phyloP scores from a whole-genome alignment of 2,113 vertebrate species.

The Leptosomus discolor region DNA sequence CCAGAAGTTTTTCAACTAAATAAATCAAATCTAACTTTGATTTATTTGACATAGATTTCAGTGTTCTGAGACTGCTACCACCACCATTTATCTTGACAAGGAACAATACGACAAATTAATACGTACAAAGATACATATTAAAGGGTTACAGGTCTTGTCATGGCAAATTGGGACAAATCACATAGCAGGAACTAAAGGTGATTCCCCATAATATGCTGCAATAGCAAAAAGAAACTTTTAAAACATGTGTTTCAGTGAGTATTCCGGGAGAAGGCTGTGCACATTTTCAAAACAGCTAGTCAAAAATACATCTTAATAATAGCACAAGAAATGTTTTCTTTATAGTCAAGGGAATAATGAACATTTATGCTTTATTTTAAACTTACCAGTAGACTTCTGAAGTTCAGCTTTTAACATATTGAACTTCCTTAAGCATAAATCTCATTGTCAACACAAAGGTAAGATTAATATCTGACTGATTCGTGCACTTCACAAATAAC shows the following conservation, averaged over 20 bases:
- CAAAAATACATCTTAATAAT: neutral
- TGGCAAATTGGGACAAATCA: constrained; percentile 14
- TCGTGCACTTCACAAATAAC: neutral
- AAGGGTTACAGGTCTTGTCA: constrained; percentile 42
- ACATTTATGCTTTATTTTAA: neutral
- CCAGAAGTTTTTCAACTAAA: neutral
- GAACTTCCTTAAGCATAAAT: constrained; percentile 12
- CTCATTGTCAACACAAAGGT: neutral
- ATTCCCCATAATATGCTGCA: neutral
- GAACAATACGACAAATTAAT: neutral
- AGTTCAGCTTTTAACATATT: neutral
- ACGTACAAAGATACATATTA: neutral
- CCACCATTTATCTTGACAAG: neutral
- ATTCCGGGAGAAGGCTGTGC: neutral
- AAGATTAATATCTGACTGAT: neutral
- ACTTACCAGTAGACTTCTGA: neutral
- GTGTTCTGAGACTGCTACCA: neutral
- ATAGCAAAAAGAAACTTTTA: constrained; percentile 5
- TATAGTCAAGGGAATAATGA: neutral
- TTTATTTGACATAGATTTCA: neutral
- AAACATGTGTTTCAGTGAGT: neutral
- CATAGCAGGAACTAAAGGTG: neutral
- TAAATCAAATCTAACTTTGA: constrained; percentile 5
- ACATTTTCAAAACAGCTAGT: neutral
- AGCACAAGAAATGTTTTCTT: neutral